Base-by-base conservation (phyloP, 2,113 vertebrate species). In the Anarrhichthys ocellatus region DNA sequence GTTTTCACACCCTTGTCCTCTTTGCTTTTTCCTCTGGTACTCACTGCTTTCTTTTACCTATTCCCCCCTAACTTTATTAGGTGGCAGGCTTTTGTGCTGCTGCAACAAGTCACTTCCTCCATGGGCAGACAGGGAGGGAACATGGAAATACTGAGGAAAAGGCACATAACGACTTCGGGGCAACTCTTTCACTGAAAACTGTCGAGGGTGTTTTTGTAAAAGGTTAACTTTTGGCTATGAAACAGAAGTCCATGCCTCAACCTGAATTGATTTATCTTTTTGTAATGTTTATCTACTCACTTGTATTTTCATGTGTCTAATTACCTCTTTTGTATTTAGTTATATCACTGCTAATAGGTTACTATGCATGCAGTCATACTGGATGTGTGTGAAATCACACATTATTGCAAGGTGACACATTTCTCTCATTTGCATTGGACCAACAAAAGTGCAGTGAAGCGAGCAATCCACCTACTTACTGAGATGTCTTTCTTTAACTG, bases 31-130 rank as follows among this genome's bases (percentile, higher is more conserved):
- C 92, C 88, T 88, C 83, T 72, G 40, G 59, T 88, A 67, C 71
- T 67, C 90, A 81, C 64, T 73, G 79, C 80, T 88, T 82, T 78
- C 86, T 80, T 84, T 84, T 82, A 87, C 86, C 85, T 89, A 85
- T 91, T 87, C 91, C 85, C 92, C 89, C 73, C 87, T 84, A 79
- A 93, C 87, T 94, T 94, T 94, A 94, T 93, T 82, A 83, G 82
- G 81, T 88, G 86, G 86, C 76, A 65, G 76, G 80, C 89, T 93
- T 91, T 94, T 94, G 93, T 94, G 80, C 86, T 65, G 76, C 78
- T 84, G 81, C 88, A 87, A 71, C 67, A 32, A 84, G 73, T 73
- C 85, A 81, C 87, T 89, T 88, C 86, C 91, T 90, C 84, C 50
- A 29, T 48, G 27, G 8, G 40, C 76, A 91, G 87, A 91, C 69